Evolutionary conservation across 2,113 vertebrate species (phyloP).

Genomic region (Trochalopteron elliotii): DNA sequence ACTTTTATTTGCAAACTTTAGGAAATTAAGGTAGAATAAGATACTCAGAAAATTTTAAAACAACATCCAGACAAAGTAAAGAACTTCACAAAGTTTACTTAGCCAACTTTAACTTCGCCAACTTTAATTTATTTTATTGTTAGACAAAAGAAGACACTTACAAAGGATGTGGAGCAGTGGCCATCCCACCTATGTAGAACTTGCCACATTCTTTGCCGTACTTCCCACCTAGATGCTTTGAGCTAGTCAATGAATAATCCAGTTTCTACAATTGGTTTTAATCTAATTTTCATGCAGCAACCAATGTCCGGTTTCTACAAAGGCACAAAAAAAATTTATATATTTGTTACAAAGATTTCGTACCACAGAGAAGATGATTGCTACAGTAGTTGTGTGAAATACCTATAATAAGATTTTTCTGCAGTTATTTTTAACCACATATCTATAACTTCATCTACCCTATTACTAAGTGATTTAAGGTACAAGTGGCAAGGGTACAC

Average conservation of each 20-base stretch:
- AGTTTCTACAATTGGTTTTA: background rate
- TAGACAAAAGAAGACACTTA: background rate
- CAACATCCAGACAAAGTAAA: background rate
- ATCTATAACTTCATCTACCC: background rate
- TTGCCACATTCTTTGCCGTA: fast-evolving
- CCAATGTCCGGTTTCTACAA: background rate
- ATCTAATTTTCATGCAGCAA: background rate
- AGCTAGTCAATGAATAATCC: background rate
- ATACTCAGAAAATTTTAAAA: background rate
- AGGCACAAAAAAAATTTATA: background rate
- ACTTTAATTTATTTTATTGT: too few species aligned
- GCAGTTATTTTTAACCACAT: background rate
- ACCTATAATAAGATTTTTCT: background rate
- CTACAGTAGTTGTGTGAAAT: background rate
- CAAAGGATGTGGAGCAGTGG: background rate
- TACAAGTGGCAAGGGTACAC: background rate
- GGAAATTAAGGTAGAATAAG: background rate
- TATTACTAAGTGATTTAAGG: background rate
- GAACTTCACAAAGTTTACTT: background rate
- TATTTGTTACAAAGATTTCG: background rate
- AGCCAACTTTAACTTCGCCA: background rate
- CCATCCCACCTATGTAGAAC: background rate
- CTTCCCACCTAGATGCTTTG: background rate
- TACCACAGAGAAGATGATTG: background rate
- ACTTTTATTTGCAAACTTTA: background rate